Conservation (phyloP, 2,113 vertebrate species). For the Daubentonia madagascariensis region DNA sequence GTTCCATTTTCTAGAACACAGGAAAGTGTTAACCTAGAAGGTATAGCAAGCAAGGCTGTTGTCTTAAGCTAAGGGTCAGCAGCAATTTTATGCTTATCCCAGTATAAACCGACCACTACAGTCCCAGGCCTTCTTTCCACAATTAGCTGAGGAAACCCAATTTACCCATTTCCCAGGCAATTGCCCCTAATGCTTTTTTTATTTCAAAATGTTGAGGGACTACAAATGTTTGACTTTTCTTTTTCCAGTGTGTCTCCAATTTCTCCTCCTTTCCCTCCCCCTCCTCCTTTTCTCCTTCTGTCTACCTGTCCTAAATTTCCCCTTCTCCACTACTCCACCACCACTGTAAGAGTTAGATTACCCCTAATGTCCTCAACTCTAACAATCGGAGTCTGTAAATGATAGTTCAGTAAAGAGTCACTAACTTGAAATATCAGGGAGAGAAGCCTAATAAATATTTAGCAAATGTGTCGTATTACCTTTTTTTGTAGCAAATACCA, state of each 20-base stretch:
- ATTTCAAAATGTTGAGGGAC: too few relatives aligned
- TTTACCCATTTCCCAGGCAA: background rate
- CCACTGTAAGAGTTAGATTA: background rate
- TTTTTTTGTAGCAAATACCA: background rate
- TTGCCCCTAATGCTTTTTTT: background rate
- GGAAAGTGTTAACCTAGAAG: background rate
- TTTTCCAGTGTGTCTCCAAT: background rate
- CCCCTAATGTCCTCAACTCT: background rate
- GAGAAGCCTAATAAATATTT: background rate
- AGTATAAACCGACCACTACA: background rate
- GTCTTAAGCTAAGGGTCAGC: background rate
- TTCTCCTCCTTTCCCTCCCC: background rate
- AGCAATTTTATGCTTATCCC: background rate
- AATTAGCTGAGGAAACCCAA: background rate
- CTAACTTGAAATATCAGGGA: background rate
- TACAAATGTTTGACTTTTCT: background rate
- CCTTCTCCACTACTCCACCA: background rate
- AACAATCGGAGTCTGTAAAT: background rate
- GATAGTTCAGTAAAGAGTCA: background rate
- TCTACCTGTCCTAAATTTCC: background rate
- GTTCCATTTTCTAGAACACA: background rate
- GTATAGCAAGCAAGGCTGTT: background rate
- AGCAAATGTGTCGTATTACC: background rate
- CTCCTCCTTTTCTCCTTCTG: background rate
- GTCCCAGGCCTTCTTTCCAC: background rate